These are phyloP conservation scores for Habroteleia sp. DNA, from an alignment of 2,888 invertebrate genomes.

Conservation along the genomic window DNA sequence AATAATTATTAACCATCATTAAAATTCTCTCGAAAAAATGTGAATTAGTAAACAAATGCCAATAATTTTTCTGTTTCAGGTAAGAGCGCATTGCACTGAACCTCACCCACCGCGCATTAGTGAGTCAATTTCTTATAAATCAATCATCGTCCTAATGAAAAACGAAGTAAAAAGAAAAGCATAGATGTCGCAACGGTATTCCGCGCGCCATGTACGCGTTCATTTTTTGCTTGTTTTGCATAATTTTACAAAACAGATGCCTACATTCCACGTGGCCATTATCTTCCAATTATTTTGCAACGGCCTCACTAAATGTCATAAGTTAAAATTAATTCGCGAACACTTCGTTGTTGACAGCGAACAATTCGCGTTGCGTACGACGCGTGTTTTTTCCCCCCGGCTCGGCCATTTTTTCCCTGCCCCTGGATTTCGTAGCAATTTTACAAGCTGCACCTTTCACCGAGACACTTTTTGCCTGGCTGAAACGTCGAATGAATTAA, in stretches of 20 bases:
- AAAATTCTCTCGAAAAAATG: no score
- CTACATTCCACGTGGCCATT: constrained; percentile 33
- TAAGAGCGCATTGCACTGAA: constrained; percentile 2
- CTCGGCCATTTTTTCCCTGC: background rate
- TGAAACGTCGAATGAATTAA: constrained; percentile 47
- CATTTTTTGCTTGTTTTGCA: constrained; percentile 44
- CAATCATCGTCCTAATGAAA: constrained; percentile 38
- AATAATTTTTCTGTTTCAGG: constrained; percentile 26
- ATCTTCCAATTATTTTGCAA: constrained; percentile 44
- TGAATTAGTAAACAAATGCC: no score
- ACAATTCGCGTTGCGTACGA: constrained; percentile 5
- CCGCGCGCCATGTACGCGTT: background rate
- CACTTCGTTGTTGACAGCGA: constrained; percentile 22
- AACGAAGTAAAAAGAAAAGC: background rate
- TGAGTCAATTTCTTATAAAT: constrained; percentile 21
- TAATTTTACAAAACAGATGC: constrained; percentile 49
- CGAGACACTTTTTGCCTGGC: constrained; percentile 50
- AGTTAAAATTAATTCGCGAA: constrained; percentile 35
- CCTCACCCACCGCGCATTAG: constrained; percentile 4
- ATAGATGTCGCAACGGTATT: constrained; percentile 16
- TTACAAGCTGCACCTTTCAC: constrained; percentile 57
- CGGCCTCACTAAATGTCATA: constrained; percentile 23
- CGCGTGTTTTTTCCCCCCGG: constrained; percentile 3
- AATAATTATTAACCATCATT: no score
- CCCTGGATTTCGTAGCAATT: constrained; percentile 31